Evolutionary conservation across 2,888 invertebrate species (phyloP).

Genomic region (Bombylius discolor): DNA sequence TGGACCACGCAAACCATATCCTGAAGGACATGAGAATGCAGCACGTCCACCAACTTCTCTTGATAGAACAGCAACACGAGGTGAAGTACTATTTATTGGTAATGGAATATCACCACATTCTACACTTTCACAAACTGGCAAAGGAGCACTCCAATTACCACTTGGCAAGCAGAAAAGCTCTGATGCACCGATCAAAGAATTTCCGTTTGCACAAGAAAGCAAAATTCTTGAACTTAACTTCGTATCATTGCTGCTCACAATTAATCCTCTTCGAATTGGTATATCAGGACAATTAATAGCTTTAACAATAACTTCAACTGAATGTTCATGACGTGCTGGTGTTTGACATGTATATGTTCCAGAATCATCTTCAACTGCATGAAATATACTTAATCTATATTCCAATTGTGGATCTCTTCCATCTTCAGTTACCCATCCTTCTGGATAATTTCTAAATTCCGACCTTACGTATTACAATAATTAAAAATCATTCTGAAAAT

Average conservation of each 20-base stretch:
- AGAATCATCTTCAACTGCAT: constrained; percentile 71
- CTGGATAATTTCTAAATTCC: constrained; percentile 47
- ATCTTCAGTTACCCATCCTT: constrained; percentile 74
- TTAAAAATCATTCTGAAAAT: not conserved
- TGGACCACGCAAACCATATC: constrained; percentile 62
- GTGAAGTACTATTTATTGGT: constrained; percentile 43
- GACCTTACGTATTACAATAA: constrained; percentile 4
- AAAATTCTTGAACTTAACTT: constrained; percentile 60
- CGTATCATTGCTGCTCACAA: constrained; percentile 56
- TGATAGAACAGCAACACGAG: constrained; percentile 60
- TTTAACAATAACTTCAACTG: constrained; percentile 65
- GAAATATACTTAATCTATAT: constrained; percentile 66
- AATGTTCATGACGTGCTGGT: constrained; percentile 68
- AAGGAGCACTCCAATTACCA: constrained; percentile 72
- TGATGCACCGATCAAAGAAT: constrained; percentile 62
- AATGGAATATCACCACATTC: constrained; percentile 66
- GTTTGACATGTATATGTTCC: constrained; percentile 75
- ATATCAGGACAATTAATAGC: constrained; percentile 69
- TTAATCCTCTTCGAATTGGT: constrained; percentile 58
- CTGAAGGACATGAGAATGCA: constrained; percentile 64
- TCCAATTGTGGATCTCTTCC: constrained; percentile 66
- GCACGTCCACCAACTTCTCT: constrained; percentile 70
- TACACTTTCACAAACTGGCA: constrained; percentile 75
- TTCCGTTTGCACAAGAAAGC: constrained; percentile 68
- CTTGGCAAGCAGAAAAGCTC: constrained; percentile 66